phyloP scores from a whole-genome alignment of 2,113 vertebrate genomes.

The Aplodontia rufa region DNA sequence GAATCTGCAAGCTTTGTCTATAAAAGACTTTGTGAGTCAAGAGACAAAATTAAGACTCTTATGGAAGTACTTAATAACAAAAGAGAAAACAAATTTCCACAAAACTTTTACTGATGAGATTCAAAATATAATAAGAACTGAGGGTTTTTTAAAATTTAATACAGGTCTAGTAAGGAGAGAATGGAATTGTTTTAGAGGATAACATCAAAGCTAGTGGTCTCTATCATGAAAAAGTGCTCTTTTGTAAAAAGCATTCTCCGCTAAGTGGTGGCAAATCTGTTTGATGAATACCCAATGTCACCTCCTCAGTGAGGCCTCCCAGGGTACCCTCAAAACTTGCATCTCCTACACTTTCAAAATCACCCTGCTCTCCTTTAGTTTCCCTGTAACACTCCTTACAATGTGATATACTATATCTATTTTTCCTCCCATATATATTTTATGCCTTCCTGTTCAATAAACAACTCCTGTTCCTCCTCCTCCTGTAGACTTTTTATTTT shows the following conservation, averaged over 20 bases:
- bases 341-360: no score
- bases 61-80: background rate
- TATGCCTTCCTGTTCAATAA: no score
- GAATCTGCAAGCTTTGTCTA: background rate
- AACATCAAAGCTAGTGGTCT: no score
- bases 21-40: background rate
- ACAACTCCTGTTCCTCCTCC: no score
- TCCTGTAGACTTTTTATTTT: no score
- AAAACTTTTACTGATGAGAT: background rate
- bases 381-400: no score
- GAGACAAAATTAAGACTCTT: background rate
- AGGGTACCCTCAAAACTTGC: background rate
- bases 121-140: conserved; percentile 22
- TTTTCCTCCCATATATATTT: no score
- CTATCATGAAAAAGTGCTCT: no score
- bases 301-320: background rate
- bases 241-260: no score
- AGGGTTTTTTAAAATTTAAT: background rate
- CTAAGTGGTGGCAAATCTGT: no score
- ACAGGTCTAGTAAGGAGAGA: background rate
- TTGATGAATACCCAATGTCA: background rate
- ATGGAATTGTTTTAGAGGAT: background rate
- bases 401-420: no score
- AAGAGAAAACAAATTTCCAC: background rate
- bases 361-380: no score